Evolutionary conservation across 2,797 vertebrate species (phyloP), one percentile per base, ranked within the genome.

Genomic region (Clangula hyemalis): DNA sequence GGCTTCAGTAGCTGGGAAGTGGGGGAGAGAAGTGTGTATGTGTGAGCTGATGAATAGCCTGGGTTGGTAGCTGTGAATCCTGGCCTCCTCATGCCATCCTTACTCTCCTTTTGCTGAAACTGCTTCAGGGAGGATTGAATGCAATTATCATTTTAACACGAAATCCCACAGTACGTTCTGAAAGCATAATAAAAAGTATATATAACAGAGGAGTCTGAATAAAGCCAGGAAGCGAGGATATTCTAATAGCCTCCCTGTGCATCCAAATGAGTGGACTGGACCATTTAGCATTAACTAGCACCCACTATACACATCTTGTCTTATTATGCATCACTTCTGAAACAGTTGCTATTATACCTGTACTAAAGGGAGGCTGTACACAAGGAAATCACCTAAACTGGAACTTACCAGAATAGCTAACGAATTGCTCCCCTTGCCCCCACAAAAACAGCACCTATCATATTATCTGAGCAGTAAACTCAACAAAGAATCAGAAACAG

Each of bases 1-100:
- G 20, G 20, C 38, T 84, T 62, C 41, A 53, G 58, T 45, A 80
- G 78, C 10, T 57, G 20, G 41, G 19, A 60, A 65, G 19, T 2
- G 0, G 11, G 3, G 15, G 11, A 61, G 8, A 47, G 32, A 78
- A 65, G 10, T 10, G 25, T 56, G 53, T 0, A 0, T 51, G 8
- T 65, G 53, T 57, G 36, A 71, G 61, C 19, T 68, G 36, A 57
- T 41, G 41, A 41, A 87, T 78, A 87, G 56, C 20, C 61, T 22
- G 49, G 49, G 30, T 43, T 80, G 43, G 30, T 7, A 64, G 27
- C 32, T 58, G 64, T 3, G 41, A 87, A 80, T 25, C 16, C 30
- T 41, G 13, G 41, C 27, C 32, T 90, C 34, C 25, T 45, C 58
- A 47, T 53, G 17, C 4, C 39, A 43, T 58, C 77, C 76, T 81